Base-by-base conservation (phyloP, 2,888 invertebrate genomes). In the Agrotis exclamationis region DNA sequence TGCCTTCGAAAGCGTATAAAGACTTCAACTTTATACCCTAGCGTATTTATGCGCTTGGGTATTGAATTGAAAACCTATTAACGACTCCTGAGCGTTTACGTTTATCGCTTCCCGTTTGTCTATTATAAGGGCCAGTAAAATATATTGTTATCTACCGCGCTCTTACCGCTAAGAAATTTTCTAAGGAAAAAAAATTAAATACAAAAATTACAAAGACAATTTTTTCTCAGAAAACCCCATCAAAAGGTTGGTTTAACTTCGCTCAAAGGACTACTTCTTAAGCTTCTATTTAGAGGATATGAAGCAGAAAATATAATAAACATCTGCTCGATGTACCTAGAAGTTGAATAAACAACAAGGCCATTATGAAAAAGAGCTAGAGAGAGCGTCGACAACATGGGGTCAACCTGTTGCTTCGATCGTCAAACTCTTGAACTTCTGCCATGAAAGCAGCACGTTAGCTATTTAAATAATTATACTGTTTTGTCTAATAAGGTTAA, bases 401-500 rank as follows among this genome's bases (percentile, higher is more conserved):
- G 14, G 13, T 20, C 60, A 63, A 74, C 74, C 62, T 74, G 62
- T 70, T 76, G 70, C 77, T 53, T 28, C 11, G 50, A 22, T 16
- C 60, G 39, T 24, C 18, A 47, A 51, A 77, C 39, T 18, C 39
- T 28, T 53, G 57, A 70, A 69, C 60, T 76, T 39, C 51, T 20
- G 39, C 18, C 57, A 76, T 70, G 3, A n/a, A 76, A 76, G 22
- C 48, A 47, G 39, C 45, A 76, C 47, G 39, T 39, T 39, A 60
- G 69, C 45, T n/a, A 24, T 39, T n/a, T n/a, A 44, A 33, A 50
- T 28, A 66, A 67, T 50, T 13, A 66, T 51, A 51, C 5, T 39
- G 20, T 51, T 74, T 48, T 4, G 24, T 62, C 1, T 72, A 13
- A 20, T 45, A 53, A 14, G 5, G 18, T n/a, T 28, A 13, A 47